Evolutionary conservation across 2,888 invertebrate genomes (phyloP).

Genomic region (Taphrorychus bicolor): DNA sequence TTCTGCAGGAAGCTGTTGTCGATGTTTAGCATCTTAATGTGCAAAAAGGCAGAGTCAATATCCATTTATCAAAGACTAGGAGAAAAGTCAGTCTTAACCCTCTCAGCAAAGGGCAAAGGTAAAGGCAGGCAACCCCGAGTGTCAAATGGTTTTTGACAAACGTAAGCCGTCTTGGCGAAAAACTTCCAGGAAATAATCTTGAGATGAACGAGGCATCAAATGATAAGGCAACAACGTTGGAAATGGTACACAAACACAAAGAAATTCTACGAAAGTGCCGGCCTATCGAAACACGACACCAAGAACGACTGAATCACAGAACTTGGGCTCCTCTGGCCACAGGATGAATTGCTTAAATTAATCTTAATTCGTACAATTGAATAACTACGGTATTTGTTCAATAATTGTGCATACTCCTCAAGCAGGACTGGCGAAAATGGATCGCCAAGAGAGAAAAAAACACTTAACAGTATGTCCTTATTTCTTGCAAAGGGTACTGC

Average conservation of each 20-base stretch:
- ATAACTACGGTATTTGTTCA: slow-evolving; percentile 43
- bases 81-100: slow-evolving; percentile 43
- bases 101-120: slow-evolving; percentile 41
- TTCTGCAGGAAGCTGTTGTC: slow-evolving; percentile 80
- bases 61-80: slow-evolving; percentile 57
- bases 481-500: background rate
- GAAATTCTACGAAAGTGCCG: slow-evolving; percentile 4
- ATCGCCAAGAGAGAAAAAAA: background rate
- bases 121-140: slow-evolving; percentile 28
- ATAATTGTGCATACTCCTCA: slow-evolving; percentile 11
- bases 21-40: slow-evolving; percentile 71
- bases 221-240: background rate
- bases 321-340: slow-evolving; percentile 41
- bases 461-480: background rate
- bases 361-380: slow-evolving; percentile 53
- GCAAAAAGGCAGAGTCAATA: slow-evolving; percentile 57
- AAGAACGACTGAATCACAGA: slow-evolving; percentile 43
- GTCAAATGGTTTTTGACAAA: slow-evolving; percentile 15
- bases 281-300: slow-evolving; percentile 18
- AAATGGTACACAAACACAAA: slow-evolving; percentile 5
- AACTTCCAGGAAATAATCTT: background rate
- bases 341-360: slow-evolving; percentile 54
- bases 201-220: background rate
- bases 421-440: background rate
- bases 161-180: slow-evolving; percentile 57